Conservation (phyloP, 2,888 invertebrate species). For the Noctua janthe region DNA sequence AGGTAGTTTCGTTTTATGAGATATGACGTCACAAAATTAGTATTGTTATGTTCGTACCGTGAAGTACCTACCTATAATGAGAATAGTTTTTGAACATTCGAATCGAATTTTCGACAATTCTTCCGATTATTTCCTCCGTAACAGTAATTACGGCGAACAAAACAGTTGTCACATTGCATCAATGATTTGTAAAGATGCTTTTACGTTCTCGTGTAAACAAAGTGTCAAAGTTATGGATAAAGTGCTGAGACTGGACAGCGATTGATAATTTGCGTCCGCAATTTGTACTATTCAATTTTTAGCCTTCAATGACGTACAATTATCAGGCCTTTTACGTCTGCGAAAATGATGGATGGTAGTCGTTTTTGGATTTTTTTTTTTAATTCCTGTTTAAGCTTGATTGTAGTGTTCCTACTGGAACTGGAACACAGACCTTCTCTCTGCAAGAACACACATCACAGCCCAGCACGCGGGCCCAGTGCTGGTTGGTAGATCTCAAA, state of each 20-base stretch:
- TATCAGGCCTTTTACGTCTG: too few relatives aligned
- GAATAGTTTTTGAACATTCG: background rate
- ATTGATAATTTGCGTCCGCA: background rate
- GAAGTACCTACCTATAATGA: background rate
- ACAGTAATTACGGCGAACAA: background rate
- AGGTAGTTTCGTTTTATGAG: constrained; percentile 29
- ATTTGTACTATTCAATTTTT: background rate
- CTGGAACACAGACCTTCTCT: background rate
- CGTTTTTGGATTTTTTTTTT: too few relatives aligned
- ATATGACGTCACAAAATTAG: background rate
- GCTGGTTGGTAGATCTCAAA: background rate
- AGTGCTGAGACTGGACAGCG: background rate
- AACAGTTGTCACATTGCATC: background rate
- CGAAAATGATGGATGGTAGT: too few relatives aligned
- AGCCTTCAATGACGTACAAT: background rate
- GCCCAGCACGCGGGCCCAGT: background rate
- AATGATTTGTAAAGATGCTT: background rate
- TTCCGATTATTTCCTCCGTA: background rate
- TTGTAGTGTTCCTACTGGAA: too few relatives aligned
- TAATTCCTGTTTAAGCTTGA: too few relatives aligned
- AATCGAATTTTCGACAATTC: background rate
- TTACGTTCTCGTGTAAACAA: background rate
- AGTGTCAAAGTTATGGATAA: background rate
- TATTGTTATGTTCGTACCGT: background rate
- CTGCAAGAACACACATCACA: too few relatives aligned